These are phyloP conservation scores for Suncus etruscus DNA, from an alignment of 2,113 vertebrate genomes.

Conservation along the genomic window DNA sequence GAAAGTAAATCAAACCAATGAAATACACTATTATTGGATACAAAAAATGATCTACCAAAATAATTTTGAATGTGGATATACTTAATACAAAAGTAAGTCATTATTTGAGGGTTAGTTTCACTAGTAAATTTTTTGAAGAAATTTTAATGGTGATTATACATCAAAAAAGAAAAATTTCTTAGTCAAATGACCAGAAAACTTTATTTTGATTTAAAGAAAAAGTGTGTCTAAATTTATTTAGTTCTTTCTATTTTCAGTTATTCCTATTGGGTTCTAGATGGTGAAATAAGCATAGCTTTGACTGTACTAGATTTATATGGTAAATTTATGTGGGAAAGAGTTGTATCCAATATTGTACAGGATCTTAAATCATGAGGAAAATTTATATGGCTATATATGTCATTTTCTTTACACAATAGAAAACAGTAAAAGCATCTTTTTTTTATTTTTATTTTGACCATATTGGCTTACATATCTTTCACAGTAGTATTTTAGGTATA, in stretches of 20 bases:
- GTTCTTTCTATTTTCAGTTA: not conserved
- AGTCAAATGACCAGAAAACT: not conserved
- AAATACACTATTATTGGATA: not conserved
- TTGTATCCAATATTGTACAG: not conserved
- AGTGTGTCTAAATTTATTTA: not conserved
- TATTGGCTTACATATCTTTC: no score
- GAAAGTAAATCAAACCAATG: not conserved
- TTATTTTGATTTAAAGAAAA: not conserved
- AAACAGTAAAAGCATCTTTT: not conserved
- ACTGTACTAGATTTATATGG: not conserved
- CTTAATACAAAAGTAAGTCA: not conserved
- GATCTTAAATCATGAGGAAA: not conserved
- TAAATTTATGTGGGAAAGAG: no score
- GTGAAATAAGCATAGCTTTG: not conserved
- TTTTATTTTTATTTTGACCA: no score
- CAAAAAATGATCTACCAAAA: not conserved
- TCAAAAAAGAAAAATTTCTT: not conserved
- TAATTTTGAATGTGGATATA: not conserved
- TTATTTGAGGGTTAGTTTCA: not conserved
- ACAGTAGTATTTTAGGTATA: no score
- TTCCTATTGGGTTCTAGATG: not conserved
- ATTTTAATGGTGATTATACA: not conserved
- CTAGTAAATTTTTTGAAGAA: constrained; percentile 20
- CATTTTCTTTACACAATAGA: not conserved
- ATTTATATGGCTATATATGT: not conserved